Evolutionary conservation across 2,113 vertebrate genomes (phyloP), one percentile per base, ranked within the genome.

Genomic region (Sakesphorus luctuosus): DNA sequence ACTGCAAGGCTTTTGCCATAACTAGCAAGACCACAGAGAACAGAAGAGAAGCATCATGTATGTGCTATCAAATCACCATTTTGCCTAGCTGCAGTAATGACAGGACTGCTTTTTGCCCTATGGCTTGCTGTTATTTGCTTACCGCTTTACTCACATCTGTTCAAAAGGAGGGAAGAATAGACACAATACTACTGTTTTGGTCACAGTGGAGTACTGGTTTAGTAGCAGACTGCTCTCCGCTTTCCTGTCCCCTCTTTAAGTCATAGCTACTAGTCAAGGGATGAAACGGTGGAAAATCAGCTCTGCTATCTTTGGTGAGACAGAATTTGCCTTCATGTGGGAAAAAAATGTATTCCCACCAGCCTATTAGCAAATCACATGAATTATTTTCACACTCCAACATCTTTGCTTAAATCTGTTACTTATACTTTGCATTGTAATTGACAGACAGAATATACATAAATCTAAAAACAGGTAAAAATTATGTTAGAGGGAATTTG

Each of bases 361-460:
- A 89, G 90, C 78, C 93, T 96, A 72, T 86, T 80, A 84, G 52
- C 81, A 94, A 61, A 58, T 90, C 91, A 84, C 88, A 63, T 93
- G 16, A 62, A 87, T 89, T 56, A 75, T 88, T 96, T 96, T 84
- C 91, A 89, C 79, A 85, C 86, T 89, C 86, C 68, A 87, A 75
- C 86, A 93, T 85, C 79, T 78, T 96, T 77, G 85, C 91, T 94
- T 96, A 65, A 85, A 79, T 79, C 92, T 67, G 29, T 93, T 83
- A 69, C 56, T 68, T 96, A 74, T 75, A 80, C 79, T 96, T 82
- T 52, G 44, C 83, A 90, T 82, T 97, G 81, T 92, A 90, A 89
- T 87, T 89, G 82, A 93, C 63, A 89, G 49, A 61, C 52, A 87
- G 74, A 83, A 80, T 31, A 89, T 65, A 66, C 7, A 10, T 83